Evolutionary conservation across 2,888 invertebrate genomes (phyloP), one percentile per base, ranked within the genome.

Genomic region (Amblyteles armatorius): DNA sequence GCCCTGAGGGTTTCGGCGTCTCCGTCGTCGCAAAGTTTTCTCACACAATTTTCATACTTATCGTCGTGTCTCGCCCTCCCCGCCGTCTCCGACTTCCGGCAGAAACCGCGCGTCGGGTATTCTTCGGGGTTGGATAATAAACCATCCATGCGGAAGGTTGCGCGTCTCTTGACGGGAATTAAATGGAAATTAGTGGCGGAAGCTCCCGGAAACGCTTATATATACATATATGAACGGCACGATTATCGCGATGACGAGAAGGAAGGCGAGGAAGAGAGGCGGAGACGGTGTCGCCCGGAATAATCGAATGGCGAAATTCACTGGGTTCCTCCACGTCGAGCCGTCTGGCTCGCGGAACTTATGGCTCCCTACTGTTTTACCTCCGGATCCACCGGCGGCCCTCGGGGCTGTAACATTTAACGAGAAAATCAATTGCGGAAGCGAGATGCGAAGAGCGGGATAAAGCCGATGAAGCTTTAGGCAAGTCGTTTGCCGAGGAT

Each of bases 151-250:
- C 60, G 60, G 26, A 60, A 60, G n/a, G 72, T 26, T 48, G 40
- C 19, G 40, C 65, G 26, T 73, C 67, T 77, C 79, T 68, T 72
- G 76, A 79, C 72, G 81, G 65, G 86, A 86, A 84, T 86, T 83
- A 82, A 86, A 85, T 85, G 85, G 83, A 81, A 86, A 86, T 85
- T 85, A 85, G 82, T 76, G 76, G 50, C 63, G 57, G 67, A 79
- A 50, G 65, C 68, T 71, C 78, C 74, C 50, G 36, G 63, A 36
- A 55, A 40, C 71, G 60, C 77, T 60, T 74, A 74, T 57, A 50
- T 68, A 74, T 74, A 74, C 48, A 50, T 44, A 44, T 44, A 44
- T 60, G 67, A 48, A 67, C 16, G 68, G 22, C 44, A 6, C 5
- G 63, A 67, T 71, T 82, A 16, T 74, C 48, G 13, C 33, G 44